These are phyloP conservation scores for Sebastolobus alascanus DNA, from an alignment of 2,797 vertebrate genomes.

Conservation along the genomic window DNA sequence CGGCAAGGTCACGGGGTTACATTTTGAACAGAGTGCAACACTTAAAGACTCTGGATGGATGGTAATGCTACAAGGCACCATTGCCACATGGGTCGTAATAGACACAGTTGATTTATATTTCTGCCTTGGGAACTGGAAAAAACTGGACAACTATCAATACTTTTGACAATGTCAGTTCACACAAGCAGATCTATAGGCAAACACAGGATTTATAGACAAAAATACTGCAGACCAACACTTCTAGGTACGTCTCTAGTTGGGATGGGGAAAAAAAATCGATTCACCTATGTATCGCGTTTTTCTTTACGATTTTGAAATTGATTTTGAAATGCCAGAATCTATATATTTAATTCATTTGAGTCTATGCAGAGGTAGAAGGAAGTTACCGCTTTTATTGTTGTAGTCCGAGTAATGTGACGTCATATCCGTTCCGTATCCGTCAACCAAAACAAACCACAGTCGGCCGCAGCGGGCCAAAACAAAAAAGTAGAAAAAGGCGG, in stretches of 20 bases:
- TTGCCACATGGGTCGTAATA: background rate
- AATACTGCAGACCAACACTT: background rate
- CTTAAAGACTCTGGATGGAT: conserved; percentile 12
- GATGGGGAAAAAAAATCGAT: conserved; percentile 7
- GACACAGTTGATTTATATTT: background rate
- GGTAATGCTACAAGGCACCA: background rate
- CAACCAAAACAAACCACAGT: no score
- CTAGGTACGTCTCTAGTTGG: background rate
- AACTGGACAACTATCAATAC: background rate
- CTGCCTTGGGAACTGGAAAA: conserved; percentile 2
- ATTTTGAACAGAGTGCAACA: conserved; percentile 5
- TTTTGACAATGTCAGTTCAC: background rate
- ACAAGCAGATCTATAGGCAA: background rate
- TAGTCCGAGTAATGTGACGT: no score
- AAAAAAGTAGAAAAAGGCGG: no score
- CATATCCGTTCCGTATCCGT: no score
- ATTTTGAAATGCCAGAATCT: no score
- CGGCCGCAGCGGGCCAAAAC: accelerated
- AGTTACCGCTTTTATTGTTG: no score
- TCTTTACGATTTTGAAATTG: no score
- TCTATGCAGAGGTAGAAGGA: no score
- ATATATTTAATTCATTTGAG: no score
- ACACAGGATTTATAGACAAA: background rate
- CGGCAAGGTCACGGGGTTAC: conserved; percentile 41
- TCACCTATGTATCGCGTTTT: no score